phyloP scores from a whole-genome alignment of 2,888 invertebrate genomes.

The Lissonota sp. region DNA sequence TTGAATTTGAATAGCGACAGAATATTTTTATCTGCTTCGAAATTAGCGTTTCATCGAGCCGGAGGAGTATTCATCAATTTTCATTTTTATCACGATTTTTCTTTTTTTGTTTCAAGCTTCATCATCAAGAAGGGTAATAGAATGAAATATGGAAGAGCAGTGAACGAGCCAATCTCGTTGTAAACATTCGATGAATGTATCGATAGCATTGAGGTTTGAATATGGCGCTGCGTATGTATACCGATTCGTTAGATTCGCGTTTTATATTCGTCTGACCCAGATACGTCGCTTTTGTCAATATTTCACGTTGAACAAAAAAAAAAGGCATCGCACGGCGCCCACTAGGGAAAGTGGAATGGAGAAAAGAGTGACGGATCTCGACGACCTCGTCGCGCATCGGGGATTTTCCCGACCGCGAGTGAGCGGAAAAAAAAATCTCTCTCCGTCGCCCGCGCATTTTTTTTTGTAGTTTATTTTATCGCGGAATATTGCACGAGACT shows the following conservation, averaged over 20 bases:
- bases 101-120: neutral
- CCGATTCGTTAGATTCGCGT: slow-evolving; percentile 29
- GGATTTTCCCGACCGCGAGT: slow-evolving; percentile 16
- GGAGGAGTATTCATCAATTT: neutral
- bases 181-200: slow-evolving; percentile 24
- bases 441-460: neutral
- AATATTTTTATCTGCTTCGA: too few relatives aligned
- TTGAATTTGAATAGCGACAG: too few relatives aligned
- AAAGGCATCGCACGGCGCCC: slow-evolving; percentile 17
- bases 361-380: slow-evolving; percentile 20
- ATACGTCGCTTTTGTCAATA: slow-evolving; percentile 64
- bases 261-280: slow-evolving; percentile 66
- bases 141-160: neutral
- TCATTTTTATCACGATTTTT: neutral
- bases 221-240: slow-evolving; percentile 26
- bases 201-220: slow-evolving; percentile 16
- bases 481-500: slow-evolving; percentile 12
- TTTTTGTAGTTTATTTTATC: slow-evolving; percentile 26
- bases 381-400: slow-evolving; percentile 47
- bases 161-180: slow-evolving; percentile 20
- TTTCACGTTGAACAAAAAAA: slow-evolving; percentile 53
- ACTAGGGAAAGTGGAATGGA: slow-evolving; percentile 18
- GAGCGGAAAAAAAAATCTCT: slow-evolving; percentile 3
- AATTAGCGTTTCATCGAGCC: neutral
- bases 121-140: neutral